A percentile compares a stretch with the other conserved stretches of the same genome.
Conservation (phyloP, 2,797 vertebrate genomes). For the Philypnodon macrostomus region DNA sequence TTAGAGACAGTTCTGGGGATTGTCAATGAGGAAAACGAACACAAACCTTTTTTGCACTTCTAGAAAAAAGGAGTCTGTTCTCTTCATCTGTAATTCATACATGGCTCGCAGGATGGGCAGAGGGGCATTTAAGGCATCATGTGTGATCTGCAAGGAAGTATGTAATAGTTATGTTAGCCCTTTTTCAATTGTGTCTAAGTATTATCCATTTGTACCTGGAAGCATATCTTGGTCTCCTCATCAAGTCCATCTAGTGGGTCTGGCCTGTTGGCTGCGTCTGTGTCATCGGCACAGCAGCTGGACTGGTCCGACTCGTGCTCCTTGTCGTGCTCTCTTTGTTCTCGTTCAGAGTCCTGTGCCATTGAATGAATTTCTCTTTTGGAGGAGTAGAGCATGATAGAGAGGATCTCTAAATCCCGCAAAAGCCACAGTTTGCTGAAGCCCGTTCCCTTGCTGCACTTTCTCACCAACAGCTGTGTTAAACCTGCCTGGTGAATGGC, state of each 20-base stretch:
- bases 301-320: slow-evolving; percentile 83
- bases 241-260: slow-evolving; percentile 94
- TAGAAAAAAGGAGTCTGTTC: slow-evolving; percentile 91
- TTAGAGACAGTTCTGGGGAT: slow-evolving; percentile 3
- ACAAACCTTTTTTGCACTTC: slow-evolving; percentile 93
- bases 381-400: slow-evolving; percentile 96
- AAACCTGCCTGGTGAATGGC: slow-evolving; percentile 88
- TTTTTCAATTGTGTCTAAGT: no score
- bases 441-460: slow-evolving; percentile 96
- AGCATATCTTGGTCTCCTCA: slow-evolving; percentile 95
- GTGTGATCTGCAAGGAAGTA: slow-evolving; percentile 86
- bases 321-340: slow-evolving; percentile 82
- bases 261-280: slow-evolving; percentile 80
- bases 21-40: not conserved
- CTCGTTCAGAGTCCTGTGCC: slow-evolving; percentile 81
- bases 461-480: slow-evolving; percentile 91
- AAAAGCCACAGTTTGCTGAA: slow-evolving; percentile 98
- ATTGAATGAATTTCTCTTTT: slow-evolving; percentile 89
- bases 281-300: slow-evolving; percentile 76
- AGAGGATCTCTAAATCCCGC: slow-evolving; percentile 93
- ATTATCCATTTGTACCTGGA: slow-evolving; percentile 79
- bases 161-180: not conserved
- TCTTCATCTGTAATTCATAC: slow-evolving; percentile 96
- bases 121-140: slow-evolving; percentile 92
- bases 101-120: slow-evolving; percentile 93